phyloP scores from a whole-genome alignment of 1,140 invertebrate genomes.

The Pygmarrhopalites habei region DNA sequence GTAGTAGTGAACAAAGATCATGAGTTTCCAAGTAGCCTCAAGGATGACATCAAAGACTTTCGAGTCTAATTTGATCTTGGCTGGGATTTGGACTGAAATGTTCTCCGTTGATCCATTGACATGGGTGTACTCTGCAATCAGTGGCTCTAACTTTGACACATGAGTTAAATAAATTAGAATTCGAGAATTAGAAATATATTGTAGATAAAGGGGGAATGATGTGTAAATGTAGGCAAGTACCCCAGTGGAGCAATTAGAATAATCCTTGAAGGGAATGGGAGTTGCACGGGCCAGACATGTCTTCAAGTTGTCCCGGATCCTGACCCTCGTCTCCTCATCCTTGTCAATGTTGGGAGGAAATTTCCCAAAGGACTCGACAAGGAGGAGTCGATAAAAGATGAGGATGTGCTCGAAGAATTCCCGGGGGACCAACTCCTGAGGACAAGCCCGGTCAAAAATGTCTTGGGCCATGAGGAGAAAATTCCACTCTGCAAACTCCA shows the following conservation, averaged over 20 bases:
- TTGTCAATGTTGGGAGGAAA: slow-evolving; percentile 6
- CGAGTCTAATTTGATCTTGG: slow-evolving; percentile 12
- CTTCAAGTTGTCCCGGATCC: slow-evolving; percentile 6
- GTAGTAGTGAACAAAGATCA: slow-evolving; percentile 28
- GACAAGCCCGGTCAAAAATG: slow-evolving; percentile 23
- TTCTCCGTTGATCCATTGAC: slow-evolving; percentile 9
- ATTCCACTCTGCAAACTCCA: slow-evolving; percentile 17
- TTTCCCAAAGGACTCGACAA: slow-evolving; percentile 7
- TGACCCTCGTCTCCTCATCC: not conserved
- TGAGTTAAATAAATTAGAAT: too few species aligned
- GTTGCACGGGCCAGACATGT: slow-evolving; percentile 7
- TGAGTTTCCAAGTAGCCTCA: slow-evolving; percentile 28
- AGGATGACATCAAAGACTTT: slow-evolving; percentile 24
- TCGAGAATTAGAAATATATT: too few species aligned
- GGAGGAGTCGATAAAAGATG: slow-evolving; percentile 16
- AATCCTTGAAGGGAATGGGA: slow-evolving; percentile 8
- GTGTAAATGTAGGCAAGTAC: too few species aligned
- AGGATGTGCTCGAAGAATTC: slow-evolving; percentile 25
- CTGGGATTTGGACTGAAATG: slow-evolving; percentile 12
- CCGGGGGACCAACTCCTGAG: slow-evolving; percentile 13
- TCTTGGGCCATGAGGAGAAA: slow-evolving; percentile 16
- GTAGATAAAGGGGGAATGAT: too few species aligned
- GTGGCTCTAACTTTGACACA: slow-evolving; percentile 2
- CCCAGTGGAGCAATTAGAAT: slow-evolving; percentile 1
- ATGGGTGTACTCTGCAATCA: slow-evolving; percentile 6